These are phyloP conservation scores for Danionella cerebrum DNA, from an alignment of 2,113 vertebrate genomes.

Conservation along the genomic window DNA sequence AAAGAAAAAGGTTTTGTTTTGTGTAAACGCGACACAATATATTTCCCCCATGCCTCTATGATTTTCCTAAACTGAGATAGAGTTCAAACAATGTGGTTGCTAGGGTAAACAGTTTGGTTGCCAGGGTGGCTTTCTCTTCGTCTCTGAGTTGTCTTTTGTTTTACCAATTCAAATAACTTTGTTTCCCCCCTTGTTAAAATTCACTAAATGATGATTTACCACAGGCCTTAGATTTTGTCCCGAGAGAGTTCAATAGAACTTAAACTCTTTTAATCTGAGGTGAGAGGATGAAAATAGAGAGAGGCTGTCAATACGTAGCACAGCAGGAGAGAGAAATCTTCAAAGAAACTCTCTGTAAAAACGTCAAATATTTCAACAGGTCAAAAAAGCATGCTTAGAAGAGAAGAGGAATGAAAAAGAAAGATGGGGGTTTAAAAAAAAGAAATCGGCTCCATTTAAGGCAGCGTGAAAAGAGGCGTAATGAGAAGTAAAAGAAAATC, in stretches of 20 bases:
- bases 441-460: slow-evolving; percentile 26
- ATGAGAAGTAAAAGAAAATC: slow-evolving; percentile 65
- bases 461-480: slow-evolving; percentile 33
- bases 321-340: neutral
- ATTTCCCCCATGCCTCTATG: no score
- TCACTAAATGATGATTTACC: neutral
- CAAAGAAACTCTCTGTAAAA: neutral
- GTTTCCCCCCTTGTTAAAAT: no score
- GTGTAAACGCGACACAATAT: no score
- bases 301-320: neutral
- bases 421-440: neutral
- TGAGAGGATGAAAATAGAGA: neutral
- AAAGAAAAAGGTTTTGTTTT: no score
- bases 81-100: no score
- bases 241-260: neutral
- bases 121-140: no score
- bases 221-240: neutral
- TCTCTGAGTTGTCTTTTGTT: no score
- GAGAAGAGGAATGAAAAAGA: neutral
- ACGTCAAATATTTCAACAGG: neutral
- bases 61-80: no score
- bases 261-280: neutral
- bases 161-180: no score
- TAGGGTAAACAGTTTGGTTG: no score
- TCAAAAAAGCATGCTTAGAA: neutral